Conservation (phyloP, 2,797 vertebrate species). For the Manis crassicaudata region DNA sequence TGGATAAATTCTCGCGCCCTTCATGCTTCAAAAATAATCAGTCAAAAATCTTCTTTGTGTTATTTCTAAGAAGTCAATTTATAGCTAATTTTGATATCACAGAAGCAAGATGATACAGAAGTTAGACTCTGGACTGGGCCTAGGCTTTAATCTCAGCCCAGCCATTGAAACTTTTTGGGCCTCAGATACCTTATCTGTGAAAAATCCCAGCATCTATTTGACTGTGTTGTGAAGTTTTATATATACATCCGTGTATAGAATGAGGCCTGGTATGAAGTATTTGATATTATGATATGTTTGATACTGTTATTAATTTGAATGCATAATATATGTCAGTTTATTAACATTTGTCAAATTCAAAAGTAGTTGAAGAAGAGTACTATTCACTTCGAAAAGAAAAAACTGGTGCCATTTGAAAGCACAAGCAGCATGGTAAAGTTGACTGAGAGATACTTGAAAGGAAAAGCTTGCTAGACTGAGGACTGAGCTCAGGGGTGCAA, state of each 20-base stretch:
- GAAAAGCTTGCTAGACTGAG: not conserved
- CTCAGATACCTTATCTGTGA: not conserved
- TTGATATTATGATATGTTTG: not conserved
- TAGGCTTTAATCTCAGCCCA: not conserved
- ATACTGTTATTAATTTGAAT: not conserved
- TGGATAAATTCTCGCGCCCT: not conserved
- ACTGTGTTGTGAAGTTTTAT: not conserved
- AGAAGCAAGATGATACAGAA: not conserved
- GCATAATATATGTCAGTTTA: not conserved
- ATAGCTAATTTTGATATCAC: not conserved
- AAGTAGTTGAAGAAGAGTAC: not conserved
- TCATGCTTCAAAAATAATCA: not conserved
- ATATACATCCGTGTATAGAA: not conserved
- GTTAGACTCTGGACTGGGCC: not conserved
- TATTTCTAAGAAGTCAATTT: not conserved
- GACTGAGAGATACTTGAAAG: not conserved
- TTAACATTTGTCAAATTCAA: not conserved
- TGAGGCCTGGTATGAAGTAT: not conserved
- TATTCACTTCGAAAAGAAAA: slow-evolving; percentile 2
- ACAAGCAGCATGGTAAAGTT: not conserved
- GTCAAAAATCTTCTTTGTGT: not conserved
- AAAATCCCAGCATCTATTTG: not conserved
- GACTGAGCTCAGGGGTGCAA: not conserved
- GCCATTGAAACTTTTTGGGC: not conserved
- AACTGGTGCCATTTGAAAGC: not conserved